Percentiles rank a stretch among this genome's conserved stretches.
These are phyloP conservation scores for Lamellibrachia columna DNA, from an alignment of 2,888 invertebrate species.

Conservation along the genomic window DNA sequence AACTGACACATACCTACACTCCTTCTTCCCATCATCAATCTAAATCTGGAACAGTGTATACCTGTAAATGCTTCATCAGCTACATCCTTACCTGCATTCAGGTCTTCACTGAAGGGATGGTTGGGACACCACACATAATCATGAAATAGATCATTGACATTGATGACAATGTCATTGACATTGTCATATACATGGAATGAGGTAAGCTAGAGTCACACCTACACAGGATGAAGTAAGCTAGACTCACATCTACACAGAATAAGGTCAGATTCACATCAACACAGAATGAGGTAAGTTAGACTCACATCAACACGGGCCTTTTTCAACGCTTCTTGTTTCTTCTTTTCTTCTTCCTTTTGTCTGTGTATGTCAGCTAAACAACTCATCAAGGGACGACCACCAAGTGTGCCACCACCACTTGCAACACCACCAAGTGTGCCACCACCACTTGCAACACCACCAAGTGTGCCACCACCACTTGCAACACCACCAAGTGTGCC, in stretches of 20 bases:
- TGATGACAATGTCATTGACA: too few species aligned
- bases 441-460: not conserved
- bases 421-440: not conserved
- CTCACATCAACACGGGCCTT: not conserved
- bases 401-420: not conserved
- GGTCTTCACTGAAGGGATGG: too few species aligned
- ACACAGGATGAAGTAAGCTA: too few species aligned
- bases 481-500: not conserved
- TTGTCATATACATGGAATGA: too few species aligned
- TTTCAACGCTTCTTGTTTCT: not conserved
- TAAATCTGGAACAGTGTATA: too few species aligned
- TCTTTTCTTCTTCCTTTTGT: not conserved
- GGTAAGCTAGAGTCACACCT: too few species aligned
- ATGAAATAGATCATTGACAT: too few species aligned
- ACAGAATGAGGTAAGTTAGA: not conserved
- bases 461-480: not conserved
- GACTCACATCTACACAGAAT: not conserved
- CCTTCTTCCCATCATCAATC: too few species aligned
- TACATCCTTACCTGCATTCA: too few species aligned
- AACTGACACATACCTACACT: too few species aligned
- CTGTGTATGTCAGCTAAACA: not conserved
- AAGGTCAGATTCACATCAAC: not conserved
- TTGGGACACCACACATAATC: too few species aligned
- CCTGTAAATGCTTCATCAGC: too few species aligned
- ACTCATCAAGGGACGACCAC: not conserved